Conservation (phyloP, 1,140 invertebrate species). For the Theocolax elegans region DNA sequence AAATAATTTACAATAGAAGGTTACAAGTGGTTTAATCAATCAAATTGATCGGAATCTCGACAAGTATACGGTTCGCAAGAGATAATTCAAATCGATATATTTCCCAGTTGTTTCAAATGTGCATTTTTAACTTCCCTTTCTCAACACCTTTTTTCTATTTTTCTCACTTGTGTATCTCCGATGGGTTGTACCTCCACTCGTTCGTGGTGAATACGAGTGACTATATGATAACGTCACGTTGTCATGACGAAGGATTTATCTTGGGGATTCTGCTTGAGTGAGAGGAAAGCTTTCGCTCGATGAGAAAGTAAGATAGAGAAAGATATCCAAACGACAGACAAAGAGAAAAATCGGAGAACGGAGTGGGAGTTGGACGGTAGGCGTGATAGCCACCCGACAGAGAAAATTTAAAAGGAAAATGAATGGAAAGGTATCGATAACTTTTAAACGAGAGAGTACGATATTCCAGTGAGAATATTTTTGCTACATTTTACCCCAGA, state of each 20-base stretch:
- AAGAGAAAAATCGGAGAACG: not conserved
- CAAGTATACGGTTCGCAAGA: too few species aligned
- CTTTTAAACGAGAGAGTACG: too few species aligned
- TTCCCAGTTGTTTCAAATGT: too few species aligned
- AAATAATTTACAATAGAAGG: too few species aligned
- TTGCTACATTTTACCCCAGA: too few species aligned
- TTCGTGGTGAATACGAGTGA: constrained; percentile 15
- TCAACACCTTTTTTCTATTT: not conserved
- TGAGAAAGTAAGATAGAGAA: constrained; percentile 12
- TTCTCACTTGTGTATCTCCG: not conserved
- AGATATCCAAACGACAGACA: not conserved
- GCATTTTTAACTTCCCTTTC: too few species aligned
- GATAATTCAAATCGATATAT: too few species aligned
- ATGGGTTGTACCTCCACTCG: constrained; percentile 16
- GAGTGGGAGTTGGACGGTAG: not conserved
- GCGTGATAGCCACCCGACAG: not conserved
- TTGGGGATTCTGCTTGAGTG: constrained; percentile 1
- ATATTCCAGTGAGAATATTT: too few species aligned
- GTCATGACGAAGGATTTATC: constrained; percentile 32
- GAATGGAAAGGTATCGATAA: too few species aligned
- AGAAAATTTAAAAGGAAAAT: constrained; percentile 10
- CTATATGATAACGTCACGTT: constrained; percentile 35
- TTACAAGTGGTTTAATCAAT: too few species aligned
- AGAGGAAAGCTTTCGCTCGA: constrained; percentile 9
- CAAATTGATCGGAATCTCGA: too few species aligned